Conservation (phyloP, 2,797 vertebrate species). For the Manis crassicaudata region DNA sequence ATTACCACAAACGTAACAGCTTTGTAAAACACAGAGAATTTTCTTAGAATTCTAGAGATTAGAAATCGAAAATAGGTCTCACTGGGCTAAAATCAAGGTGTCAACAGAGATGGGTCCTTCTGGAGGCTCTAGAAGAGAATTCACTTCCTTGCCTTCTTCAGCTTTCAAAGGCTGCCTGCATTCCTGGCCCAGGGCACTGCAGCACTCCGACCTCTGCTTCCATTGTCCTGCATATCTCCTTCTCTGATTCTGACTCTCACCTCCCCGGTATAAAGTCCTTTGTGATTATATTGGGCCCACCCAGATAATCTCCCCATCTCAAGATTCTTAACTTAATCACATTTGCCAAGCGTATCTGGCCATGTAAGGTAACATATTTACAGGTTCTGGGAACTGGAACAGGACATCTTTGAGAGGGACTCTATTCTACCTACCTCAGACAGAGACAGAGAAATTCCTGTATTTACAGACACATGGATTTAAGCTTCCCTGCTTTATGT, state of each 20-base stretch:
- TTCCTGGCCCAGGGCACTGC: neutral
- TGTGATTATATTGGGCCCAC: neutral
- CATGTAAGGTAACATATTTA: neutral
- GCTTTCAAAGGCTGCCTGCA: neutral
- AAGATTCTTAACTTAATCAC: slow-evolving; percentile 2
- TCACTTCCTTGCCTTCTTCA: neutral
- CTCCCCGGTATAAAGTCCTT: neutral
- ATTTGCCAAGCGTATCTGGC: slow-evolving; percentile 3
- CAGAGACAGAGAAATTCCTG: neutral
- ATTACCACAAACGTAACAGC: neutral
- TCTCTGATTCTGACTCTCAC: neutral
- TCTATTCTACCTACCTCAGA: neutral
- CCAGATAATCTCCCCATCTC: neutral
- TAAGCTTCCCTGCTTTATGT: neutral
- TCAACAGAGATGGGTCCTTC: neutral
- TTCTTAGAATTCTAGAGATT: slow-evolving; percentile 9
- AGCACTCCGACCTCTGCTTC: neutral
- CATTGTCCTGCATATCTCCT: neutral
- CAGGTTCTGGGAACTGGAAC: slow-evolving; percentile 8
- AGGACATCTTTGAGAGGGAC: neutral
- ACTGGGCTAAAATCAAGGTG: neutral
- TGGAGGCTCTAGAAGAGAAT: neutral
- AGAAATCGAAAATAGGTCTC: neutral
- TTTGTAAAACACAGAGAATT: neutral
- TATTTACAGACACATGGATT: neutral